Percentiles rank a stretch among this genome's conserved stretches.
These are phyloP conservation scores for Nomada lathburiana DNA, from an alignment of 2,888 invertebrate genomes.

Conservation along the genomic window DNA sequence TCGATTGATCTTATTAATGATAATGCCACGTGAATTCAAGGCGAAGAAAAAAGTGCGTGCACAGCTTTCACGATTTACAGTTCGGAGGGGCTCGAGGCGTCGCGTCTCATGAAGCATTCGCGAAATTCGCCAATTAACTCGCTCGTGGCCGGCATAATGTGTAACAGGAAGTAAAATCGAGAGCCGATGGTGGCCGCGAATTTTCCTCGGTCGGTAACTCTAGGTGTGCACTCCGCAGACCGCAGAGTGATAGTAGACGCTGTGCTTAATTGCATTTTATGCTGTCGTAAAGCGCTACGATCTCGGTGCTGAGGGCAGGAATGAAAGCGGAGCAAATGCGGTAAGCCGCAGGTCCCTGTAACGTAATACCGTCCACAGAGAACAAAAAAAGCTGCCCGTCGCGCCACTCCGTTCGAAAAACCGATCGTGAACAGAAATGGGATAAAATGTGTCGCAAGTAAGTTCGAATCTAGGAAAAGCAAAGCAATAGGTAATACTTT, in stretches of 20 bases:
- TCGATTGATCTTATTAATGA: constrained; percentile 2
- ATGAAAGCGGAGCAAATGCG: constrained; percentile 54
- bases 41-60: constrained; percentile 14
- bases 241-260: constrained; percentile 46
- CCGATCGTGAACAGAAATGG: neutral
- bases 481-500: no score
- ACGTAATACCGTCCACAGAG: constrained; percentile 33
- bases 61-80: constrained; percentile 17
- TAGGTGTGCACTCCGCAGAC: constrained; percentile 35
- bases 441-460: no score
- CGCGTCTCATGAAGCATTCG: constrained; percentile 30
- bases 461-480: no score
- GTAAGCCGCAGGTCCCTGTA: constrained; percentile 55
- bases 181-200: constrained; percentile 52
- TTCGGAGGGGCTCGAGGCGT: constrained; percentile 12
- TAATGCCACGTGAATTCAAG: neutral
- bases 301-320: constrained; percentile 26
- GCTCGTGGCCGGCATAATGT: constrained; percentile 13
- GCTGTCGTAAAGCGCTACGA: constrained; percentile 48
- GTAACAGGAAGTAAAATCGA: constrained; percentile 53
- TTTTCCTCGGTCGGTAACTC: constrained; percentile 64
- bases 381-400: constrained; percentile 21
- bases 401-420: constrained; percentile 18
- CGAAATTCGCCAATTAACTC: constrained; percentile 50
- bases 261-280: constrained; percentile 64